Evolutionary conservation across 2,888 invertebrate species (phyloP), one percentile per base, ranked within the genome.

Genomic region (Ennomos fuscantarius): DNA sequence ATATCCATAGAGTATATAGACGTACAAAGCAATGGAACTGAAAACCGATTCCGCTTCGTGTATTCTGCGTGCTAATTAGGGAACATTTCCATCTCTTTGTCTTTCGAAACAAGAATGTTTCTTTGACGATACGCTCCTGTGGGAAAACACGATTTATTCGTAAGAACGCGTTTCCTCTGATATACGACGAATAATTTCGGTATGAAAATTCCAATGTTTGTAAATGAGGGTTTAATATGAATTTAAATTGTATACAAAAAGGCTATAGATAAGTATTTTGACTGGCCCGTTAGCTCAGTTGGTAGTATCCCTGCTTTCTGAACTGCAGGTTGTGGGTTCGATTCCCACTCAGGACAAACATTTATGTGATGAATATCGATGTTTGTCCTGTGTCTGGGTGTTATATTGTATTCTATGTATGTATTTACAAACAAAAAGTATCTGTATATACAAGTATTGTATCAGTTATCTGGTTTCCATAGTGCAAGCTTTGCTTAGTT

Each of bases 1-100:
- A 31, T 40, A 39, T 33, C 10, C 54, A 49, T 8, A 34, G 41
- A 24, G 3, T 24, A 24, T 3, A 24, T 24, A 24, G n/a, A 24
- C 32, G 11, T 36, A 43, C 57, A 62, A 33, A 45, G 43, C 56
- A 71, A 66, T 63, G 60, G 60, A 54, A 65, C 63, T 56, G 59
- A 65, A 69, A 60, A 55, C 66, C 66, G 63, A 67, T 70, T 65
- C 61, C 64, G 46, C 62, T 56, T 39, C 55, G 55, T 39, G 12
- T 65, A 56, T 69, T 71, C 66, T 60, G 63, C 62, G 64, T 73
- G 67, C 66, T 77, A 74, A 77, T 76, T 71, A 70, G 61, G 63
- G 41, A 13, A 55, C 62, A 43, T 57, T 66, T 61, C 59, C 49
- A 57, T 13, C 55, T 52, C 62, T 64, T 67, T 59, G 53, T 62